Evolutionary conservation across 2,888 invertebrate species (phyloP), one percentile per base, ranked within the genome.

Genomic region (Drosophila algonquin): DNA sequence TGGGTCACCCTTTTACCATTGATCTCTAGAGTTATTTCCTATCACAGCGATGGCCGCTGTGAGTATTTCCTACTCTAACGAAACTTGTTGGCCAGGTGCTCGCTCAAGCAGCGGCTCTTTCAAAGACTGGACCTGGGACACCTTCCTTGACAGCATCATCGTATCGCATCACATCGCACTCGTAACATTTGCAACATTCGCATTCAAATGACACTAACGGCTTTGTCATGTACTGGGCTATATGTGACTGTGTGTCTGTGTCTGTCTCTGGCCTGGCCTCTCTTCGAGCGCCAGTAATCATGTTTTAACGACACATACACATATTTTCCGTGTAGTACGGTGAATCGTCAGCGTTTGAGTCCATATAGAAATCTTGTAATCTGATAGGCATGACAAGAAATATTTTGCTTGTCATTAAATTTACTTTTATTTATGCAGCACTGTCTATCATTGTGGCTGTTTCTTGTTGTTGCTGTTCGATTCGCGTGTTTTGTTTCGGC

Each of bases 371-470:
- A 84, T 86, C 88, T 83, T 86, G 85, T 86, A 86, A 86, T 86
- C 88, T 87, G 85, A 86, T 86, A 86, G 85, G 86, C 88, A 86
- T 86, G 85, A 86, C 85, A 87, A 86, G 88, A 86, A 86, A 86
- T 86, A 86, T 87, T 82, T 86, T 87, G 88, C 88, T 83, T 86
- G 85, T 87, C 85, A 86, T 86, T 86, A 86, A 86, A 86, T 86
- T 86, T 87, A 86, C 88, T 86, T 87, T 87, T 87, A 86, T 86
- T 85, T 87, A 86, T 85, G 87, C 85, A 87, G 83, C 87, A 76
- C 68, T 73, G 81, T 73, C 84, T 84, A 87, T 83, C 81, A 81
- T 81, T 71, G 72, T 74, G 70, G 73, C 21, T 80, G 68, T n/a
- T n/a, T n/a, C n/a, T n/a, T n/a, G n/a, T n/a, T n/a, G n/a, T 48